Evolutionary conservation across 2,113 vertebrate genomes (phyloP), one percentile per base, ranked within the genome.

Genomic region (Brachyhypopomus occidentalis): DNA sequence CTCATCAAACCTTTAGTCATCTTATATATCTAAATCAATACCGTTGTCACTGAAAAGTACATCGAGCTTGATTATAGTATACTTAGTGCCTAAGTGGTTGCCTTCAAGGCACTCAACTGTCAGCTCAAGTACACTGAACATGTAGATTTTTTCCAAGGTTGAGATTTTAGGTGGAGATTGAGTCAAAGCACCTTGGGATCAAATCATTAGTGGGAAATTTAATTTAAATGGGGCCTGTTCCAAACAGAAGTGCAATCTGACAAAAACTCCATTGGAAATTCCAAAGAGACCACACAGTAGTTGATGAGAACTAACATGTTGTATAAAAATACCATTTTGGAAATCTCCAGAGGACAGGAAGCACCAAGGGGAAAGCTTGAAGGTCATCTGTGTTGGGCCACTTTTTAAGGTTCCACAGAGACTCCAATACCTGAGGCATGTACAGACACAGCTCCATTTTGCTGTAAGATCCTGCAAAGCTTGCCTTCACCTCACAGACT

Each of bases 11-110:
- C 8, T 52, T 66, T 52, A 52, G 60, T 77, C 38, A 52, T 64
- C 23, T 77, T 77, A 52, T 20, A 76, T 14, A 11, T 52, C 45
- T 52, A 52, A 52, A 52, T 48, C 56, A 34, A 27, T n/a, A 74
- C 9, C n/a, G 22, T 6, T 63, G 60, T 20, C 17, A 45, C 25
- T 56, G 9, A 23, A 23, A 25, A 55, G 3, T 19, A 72, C 14
- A 27, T 14, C 2, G 16, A 72, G 41, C 41, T 45, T 45, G 6
- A 45, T 45, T 45, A 62, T 62, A 62, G 59, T 25, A 9, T 25
- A 62, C 20, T 25, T 25, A 1, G 59, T 23, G 59, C 3, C 22
- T 62, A 62, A 25, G 23, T 62, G 22, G 2, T 8, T 11, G 59
- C 20, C 59, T 25, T 4, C 59, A 62, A n/a, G 11, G 23, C 12